Evolutionary conservation across 2,113 vertebrate genomes (phyloP), one percentile per base, ranked within the genome.

Genomic region (pig (Sus scrofa)): DNA sequence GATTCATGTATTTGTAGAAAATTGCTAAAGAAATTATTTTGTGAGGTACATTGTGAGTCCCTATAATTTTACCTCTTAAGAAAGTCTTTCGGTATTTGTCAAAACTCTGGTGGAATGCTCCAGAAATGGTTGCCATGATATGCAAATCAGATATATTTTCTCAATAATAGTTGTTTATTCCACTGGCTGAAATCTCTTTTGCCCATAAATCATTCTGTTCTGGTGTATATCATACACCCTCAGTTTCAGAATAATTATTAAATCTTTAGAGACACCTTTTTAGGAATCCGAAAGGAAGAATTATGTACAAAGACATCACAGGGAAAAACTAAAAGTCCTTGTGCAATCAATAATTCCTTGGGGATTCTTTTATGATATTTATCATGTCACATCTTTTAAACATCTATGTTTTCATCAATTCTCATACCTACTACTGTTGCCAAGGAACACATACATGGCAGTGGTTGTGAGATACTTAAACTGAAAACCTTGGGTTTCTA

Each of bases 21-120:
- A 91, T 39, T 68, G 71, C 79, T 91, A 62, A 92, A 86, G 16
- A 62, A 63, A 68, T n/a, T 58, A 62, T 56, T 92, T 81, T 77
- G 60, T 87, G 27, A 68, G 34, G 20, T 89, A 2, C 13, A n/a
- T 63, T n/a, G 7, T 73, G 37, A 81, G 34, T 92, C 68, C 30
- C 82, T 83, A 30, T 24, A 39, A 11, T 91, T 86, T 83, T 52
- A 71, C 9, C 2, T 70, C 13, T 32, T 52, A 86, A 83, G 9
- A 86, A 95, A 83, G 27, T 1, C 16, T 78, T 88, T 83, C 4
- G 37, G 39, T 37, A 39, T 74, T 90, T 96, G 24, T 89, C 63
- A 86, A 65, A 90, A 18, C 44, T 62, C 63, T 60, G 63, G 56
- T 82, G 32, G 65, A 62, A 92, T 95, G 30, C 26, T 85, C 34